Base-by-base conservation (phyloP, 1,140 invertebrate species). In the Phthorimaea operculella region DNA sequence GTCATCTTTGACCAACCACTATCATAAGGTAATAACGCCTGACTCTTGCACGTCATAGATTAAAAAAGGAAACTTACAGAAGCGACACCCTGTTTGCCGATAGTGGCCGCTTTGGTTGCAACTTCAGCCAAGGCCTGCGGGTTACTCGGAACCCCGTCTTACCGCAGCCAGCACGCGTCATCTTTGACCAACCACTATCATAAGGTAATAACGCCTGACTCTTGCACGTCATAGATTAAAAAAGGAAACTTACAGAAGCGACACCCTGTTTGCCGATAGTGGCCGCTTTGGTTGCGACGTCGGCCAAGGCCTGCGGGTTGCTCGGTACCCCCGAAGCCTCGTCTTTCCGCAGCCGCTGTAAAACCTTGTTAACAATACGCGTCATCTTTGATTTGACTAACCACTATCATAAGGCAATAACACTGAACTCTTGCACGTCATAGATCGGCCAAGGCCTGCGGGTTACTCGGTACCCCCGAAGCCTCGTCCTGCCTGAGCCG, bases 171-270 rank as follows among this genome's bases (percentile, higher is more conserved):
- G 10, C 28, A 16, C 3, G 62, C 54, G 28, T 68, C 70, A 0
- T 60, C 12, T 8, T 63, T 62, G 54, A 71, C 76, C n/a, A n/a
- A n/a, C n/a, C n/a, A n/a, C n/a, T n/a, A n/a, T n/a, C n/a, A n/a
- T n/a, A n/a, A n/a, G n/a, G n/a, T n/a, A n/a, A n/a, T n/a, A n/a
- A n/a, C n/a, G n/a, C n/a, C n/a, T n/a, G n/a, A n/a, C n/a, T n/a
- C n/a, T n/a, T n/a, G n/a, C n/a, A n/a, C n/a, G n/a, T n/a, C n/a
- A n/a, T n/a, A n/a, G n/a, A n/a, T n/a, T n/a, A n/a, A n/a, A n/a
- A n/a, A n/a, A n/a, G n/a, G n/a, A 39, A 16, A 47, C 67, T 70
- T 36, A 76, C 74, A 16, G 74, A 67, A 52, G 78, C 70, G 7
- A 79, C 58, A 1, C 60, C 68, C 3, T 67, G 68, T 45, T 70